Evolutionary conservation across 2,113 vertebrate species (phyloP), one percentile per base, ranked within the genome.

Genomic region (Hipposideros armiger): DNA sequence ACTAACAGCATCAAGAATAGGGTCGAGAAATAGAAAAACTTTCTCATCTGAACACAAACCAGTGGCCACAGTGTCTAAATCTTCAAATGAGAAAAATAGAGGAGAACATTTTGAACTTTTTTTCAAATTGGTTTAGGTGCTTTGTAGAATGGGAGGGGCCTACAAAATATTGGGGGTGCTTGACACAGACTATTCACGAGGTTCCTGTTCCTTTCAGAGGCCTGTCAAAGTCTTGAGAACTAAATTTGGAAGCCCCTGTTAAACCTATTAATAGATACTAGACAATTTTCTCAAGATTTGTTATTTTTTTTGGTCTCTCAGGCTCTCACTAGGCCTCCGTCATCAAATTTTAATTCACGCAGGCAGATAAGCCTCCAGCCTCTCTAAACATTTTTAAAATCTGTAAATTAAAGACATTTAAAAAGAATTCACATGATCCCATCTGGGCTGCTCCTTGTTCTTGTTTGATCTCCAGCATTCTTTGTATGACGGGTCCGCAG

Each of bases 261-360:
- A 83, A 90, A 70, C 56, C 74, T 95, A 91, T 69, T 94, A 81
- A 81, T 89, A 73, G 15, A 54, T 4, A 74, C 74, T 66, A 95
- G 69, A 95, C 32, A 84, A 56, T 91, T 54, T 97, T 98, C 26
- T 82, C 91, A 96, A 93, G 42, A 54, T 67, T 60, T 58, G 26
- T 69, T 62, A 0, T 74, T 96, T 98, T 95, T 62, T 36, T 36
- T 36, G 36, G 36, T 88, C 42, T 97, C 89, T 96, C 36, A 83
- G 45, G 67, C 52, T 91, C 76, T 70, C 52, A 80, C n/a, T 83
- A 50, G 19, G 58, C 16, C 14, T 86, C 76, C 9, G 17, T 73
- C 94, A 85, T 64, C 86, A 80, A 26, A 47, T 74, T 86, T 88
- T 86, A 87, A 88, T 91, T 96, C 69, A 76, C 69, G 91, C 69